Evolutionary conservation across 2,113 vertebrate genomes (phyloP).

Genomic region (Pelobates fuscus): DNA sequence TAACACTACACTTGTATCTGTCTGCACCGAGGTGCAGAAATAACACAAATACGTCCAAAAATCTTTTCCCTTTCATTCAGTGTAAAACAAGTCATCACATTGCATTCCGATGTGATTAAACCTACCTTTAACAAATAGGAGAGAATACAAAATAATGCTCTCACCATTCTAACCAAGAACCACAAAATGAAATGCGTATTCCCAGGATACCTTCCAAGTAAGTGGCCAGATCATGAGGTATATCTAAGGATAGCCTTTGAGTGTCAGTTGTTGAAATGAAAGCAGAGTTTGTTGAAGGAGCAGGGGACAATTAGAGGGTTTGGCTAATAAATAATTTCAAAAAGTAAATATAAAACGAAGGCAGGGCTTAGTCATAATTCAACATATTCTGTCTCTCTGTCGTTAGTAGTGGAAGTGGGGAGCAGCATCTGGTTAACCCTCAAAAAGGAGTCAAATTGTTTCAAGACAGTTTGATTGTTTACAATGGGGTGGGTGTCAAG

Average conservation of each 20-base stretch:
- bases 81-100: constrained; percentile 37
- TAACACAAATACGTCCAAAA: constrained; percentile 39
- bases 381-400: no score
- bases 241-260: constrained; percentile 5
- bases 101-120: constrained; percentile 36
- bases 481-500: no score
- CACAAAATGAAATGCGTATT: constrained; percentile 24
- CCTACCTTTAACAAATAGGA: constrained; percentile 20
- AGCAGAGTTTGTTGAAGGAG: background rate
- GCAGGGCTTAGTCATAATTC: background rate
- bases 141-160: constrained; percentile 14
- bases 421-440: no score
- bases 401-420: no score
- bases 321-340: background rate
- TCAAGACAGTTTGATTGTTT: no score
- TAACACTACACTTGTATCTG: constrained; percentile 44
- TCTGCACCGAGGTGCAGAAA: constrained; percentile 39
- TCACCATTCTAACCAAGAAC: background rate
- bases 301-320: background rate
- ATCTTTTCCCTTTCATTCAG: constrained; percentile 16
- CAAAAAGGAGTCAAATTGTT: no score
- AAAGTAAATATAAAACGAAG: background rate
- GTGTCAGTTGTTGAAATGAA: constrained; percentile 8
- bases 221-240: background rate
- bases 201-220: background rate